Evolutionary conservation across 2,113 vertebrate species (phyloP), one percentile per base, ranked within the genome.

Genomic region (Mesocricetus auratus): DNA sequence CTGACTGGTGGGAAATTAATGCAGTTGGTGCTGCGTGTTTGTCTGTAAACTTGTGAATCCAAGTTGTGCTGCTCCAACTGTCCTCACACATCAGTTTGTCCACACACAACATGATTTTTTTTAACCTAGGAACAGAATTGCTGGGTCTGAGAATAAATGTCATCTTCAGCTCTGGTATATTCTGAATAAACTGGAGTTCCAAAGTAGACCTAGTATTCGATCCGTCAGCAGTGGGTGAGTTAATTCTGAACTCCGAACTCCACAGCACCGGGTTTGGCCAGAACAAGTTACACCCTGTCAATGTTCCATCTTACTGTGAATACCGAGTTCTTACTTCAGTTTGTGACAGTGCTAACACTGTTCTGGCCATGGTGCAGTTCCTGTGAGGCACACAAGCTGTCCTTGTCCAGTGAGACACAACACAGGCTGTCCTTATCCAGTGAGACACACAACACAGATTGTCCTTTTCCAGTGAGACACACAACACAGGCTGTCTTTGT

Each of bases 251-350:
- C 29, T 56, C 85, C 58, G 75, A 42, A 13, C 64, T 33, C 68
- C 45, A 89, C 45, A 33, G 15, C n/a, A 50, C 31, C 45, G 66
- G 50, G 26, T 81, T 39, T 82, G 89, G 22, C 56, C 50, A 33
- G 66, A 68, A 39, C 21, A 60, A 13, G 10, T 21, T 11, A 7
- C 22, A 7, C 33, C 17, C 17, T n/a, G 8, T 31, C 24, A 5
- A 26, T 71, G 62, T 58, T 91, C 36, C 83, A 64, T 89, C 87
- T 91, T 88, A 42, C 56, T 93, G 78, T 88, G 12, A 79, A 39
- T 9, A 50, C 62, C 83, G 66, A 95, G 33, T 10, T 64, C 74
- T 45, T 45, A 60, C 60, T 8, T 92, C 64, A 89, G 26, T 77
- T 56, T 60, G 22, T 13, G 66, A 3, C 31, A 24, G 75, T 26